Conservation (phyloP, 2,113 vertebrate species). For the Carassius auratus region DNA sequence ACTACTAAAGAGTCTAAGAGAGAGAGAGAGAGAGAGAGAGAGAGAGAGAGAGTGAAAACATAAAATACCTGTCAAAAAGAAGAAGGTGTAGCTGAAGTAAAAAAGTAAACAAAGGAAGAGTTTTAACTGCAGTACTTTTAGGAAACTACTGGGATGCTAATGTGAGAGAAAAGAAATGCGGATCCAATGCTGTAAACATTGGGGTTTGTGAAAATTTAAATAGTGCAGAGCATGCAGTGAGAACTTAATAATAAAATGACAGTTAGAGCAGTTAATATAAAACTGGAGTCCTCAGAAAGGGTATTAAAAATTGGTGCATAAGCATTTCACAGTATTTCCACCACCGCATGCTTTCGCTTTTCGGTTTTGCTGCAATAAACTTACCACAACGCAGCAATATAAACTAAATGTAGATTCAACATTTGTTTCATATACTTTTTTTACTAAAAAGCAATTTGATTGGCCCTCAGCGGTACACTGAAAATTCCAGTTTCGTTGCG, state of each 20-base stretch:
- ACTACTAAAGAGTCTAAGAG: slow-evolving; percentile 99
- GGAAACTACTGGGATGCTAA: slow-evolving; percentile 22
- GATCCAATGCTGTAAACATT: slow-evolving; percentile 27
- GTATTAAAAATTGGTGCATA: not conserved
- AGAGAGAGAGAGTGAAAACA: slow-evolving; percentile 35
- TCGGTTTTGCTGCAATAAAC: slow-evolving; percentile 26
- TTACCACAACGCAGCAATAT: slow-evolving; percentile 7
- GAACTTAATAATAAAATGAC: slow-evolving; percentile 19
- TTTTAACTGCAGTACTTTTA: slow-evolving; percentile 27
- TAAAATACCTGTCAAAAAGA: slow-evolving; percentile 53
- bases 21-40: slow-evolving; percentile 57
- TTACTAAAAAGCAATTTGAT: not conserved
- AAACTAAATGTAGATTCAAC: not conserved
- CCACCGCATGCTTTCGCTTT: not conserved
- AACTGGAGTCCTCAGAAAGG: slow-evolving; percentile 45
- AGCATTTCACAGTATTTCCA: slow-evolving; percentile 36
- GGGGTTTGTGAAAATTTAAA: not conserved
- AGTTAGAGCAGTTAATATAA: slow-evolving; percentile 57
- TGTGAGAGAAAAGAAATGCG: not conserved
- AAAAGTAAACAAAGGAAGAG: slow-evolving; percentile 30
- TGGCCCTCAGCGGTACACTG: slow-evolving; percentile 13
- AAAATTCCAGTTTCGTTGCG: slow-evolving; percentile 44
- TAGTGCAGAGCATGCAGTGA: slow-evolving; percentile 31
- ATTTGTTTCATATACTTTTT: not conserved
- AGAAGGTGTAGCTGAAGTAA: slow-evolving; percentile 12